Evolutionary conservation across 2,797 vertebrate genomes (phyloP).

Genomic region (Siniperca obscura): DNA sequence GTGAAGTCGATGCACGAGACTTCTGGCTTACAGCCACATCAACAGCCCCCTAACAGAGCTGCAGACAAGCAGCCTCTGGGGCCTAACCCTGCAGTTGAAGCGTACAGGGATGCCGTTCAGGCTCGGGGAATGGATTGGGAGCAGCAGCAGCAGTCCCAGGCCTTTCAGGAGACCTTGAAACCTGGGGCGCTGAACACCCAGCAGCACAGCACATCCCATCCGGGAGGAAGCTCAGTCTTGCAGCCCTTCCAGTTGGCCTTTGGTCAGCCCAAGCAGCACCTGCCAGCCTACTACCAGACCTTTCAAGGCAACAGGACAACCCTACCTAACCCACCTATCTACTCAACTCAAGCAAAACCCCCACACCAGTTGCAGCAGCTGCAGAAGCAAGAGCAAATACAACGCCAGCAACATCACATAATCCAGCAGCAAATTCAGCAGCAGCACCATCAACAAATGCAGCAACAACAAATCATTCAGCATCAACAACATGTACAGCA

Average conservation of each 20-base stretch:
- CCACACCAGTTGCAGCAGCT: slow-evolving; percentile 88
- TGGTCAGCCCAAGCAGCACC: slow-evolving; percentile 92
- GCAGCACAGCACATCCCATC: slow-evolving; percentile 76
- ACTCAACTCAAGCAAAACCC: slow-evolving; percentile 80
- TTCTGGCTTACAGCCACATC: slow-evolving; percentile 68
- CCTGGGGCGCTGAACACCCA: slow-evolving; percentile 86
- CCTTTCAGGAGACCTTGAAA: slow-evolving; percentile 87
- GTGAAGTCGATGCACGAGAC: slow-evolving; percentile 77
- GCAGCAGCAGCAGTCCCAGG: slow-evolving; percentile 76
- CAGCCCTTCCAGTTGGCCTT: slow-evolving; percentile 97
- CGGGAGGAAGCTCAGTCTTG: slow-evolving; percentile 86
- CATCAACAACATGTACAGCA: slow-evolving; percentile 73
- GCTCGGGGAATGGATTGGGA: slow-evolving; percentile 80
- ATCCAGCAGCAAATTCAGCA: slow-evolving; percentile 77
- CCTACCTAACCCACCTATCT: slow-evolving; percentile 88
- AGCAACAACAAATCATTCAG: slow-evolving; percentile 73
- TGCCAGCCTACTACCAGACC: slow-evolving; percentile 88
- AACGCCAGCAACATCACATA: slow-evolving; percentile 74
- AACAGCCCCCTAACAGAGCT: slow-evolving; percentile 80
- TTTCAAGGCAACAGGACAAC: slow-evolving; percentile 90
- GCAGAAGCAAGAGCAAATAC: slow-evolving; percentile 81
- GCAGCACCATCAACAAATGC: slow-evolving; percentile 73
- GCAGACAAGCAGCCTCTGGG: slow-evolving; percentile 85
- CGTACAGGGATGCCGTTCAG: slow-evolving; percentile 78
- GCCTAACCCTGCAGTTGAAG: slow-evolving; percentile 63